Evolutionary conservation across 1,140 invertebrate species (phyloP), one percentile per base, ranked within the genome.

Genomic region (Tetragnatha versicolor): DNA sequence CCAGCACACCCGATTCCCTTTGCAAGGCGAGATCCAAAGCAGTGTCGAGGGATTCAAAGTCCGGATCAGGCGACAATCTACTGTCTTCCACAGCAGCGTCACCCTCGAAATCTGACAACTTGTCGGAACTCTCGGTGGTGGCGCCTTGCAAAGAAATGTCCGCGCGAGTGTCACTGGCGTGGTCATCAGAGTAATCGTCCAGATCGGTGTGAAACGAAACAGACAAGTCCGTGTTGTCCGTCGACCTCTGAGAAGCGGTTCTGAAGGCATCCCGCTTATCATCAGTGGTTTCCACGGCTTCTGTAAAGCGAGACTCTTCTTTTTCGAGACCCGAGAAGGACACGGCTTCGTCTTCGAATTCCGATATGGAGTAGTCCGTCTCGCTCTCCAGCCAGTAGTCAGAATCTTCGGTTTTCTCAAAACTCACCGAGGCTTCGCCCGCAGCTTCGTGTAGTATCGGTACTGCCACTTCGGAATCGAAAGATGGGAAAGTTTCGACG

Each of bases 141-240:
- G 27, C 65, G 42, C 51, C 76, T 60, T 79, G 76, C 22, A 69
- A 45, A 6, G 76, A 79, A 42, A 79, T 79, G 33, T 79, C 76
- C 20, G 63, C 63, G 60, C 37, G 69, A 10, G 65, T 79, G 60
- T 79, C 76, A 60, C 76, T 79, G 29, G 42, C 25, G 65, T 66
- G 73, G 14, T 66, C 63, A 51, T 58, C 42, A 0, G 42, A 51
- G 17, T 22, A 61, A 31, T 63, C 27, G 12, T 66, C 63, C 4
- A 39, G 17, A 45, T 73, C 69, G 31, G 73, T 65, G 45, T 39
- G 39, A 66, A 55, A 77, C 25, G 73, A 65, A 10, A 20, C 25
- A 4, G 73, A 77, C n/a, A 60, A n/a, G n/a, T 77, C 14, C 42
- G 47, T 35, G 73, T 42, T 29, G 29, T 58, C 68, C 37, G 27